Percentiles rank a stretch among this genome's conserved stretches.
These are phyloP conservation scores for Platygyra sinensis DNA, from an alignment of 64 coral and sea anemone species.

Conservation along the genomic window DNA sequence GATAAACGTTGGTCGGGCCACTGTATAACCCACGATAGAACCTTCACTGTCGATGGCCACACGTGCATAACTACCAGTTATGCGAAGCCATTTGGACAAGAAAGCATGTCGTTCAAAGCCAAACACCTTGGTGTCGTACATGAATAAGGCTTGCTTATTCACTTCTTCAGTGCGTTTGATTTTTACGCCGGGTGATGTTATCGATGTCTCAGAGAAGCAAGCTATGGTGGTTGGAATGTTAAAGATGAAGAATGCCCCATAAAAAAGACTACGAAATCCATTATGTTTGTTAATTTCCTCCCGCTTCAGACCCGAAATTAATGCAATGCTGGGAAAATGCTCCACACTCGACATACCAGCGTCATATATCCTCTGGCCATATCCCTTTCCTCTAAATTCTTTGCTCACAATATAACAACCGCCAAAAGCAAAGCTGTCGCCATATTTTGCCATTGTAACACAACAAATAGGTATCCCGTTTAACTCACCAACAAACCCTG, in stretches of 20 bases:
- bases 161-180: neutral
- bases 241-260: neutral
- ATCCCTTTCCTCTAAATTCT: conserved; percentile 4
- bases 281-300: neutral
- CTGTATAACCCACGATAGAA: conserved; percentile 27
- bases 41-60: conserved; percentile 19
- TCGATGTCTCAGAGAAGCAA: neutral
- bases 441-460: neutral
- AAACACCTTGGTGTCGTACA: conserved; percentile 40
- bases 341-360: neutral
- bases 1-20: conserved; percentile 2
- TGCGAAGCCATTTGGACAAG: conserved; percentile 17
- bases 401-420: neutral
- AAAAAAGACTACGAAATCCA: neutral
- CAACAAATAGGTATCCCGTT: conserved; percentile 7
- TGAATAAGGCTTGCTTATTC: neutral
- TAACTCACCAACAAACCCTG: conserved; percentile 10
- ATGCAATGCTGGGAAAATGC: too few species aligned
- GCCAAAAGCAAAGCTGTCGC: neutral
- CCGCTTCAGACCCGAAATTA: neutral
- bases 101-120: conserved; percentile 36
- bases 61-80: conserved; percentile 7
- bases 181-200: neutral
- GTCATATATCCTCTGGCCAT: neutral
- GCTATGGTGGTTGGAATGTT: neutral